Evolutionary conservation across 2,888 invertebrate species (phyloP), one percentile per base, ranked within the genome.

Genomic region (Synergus itoensis): DNA sequence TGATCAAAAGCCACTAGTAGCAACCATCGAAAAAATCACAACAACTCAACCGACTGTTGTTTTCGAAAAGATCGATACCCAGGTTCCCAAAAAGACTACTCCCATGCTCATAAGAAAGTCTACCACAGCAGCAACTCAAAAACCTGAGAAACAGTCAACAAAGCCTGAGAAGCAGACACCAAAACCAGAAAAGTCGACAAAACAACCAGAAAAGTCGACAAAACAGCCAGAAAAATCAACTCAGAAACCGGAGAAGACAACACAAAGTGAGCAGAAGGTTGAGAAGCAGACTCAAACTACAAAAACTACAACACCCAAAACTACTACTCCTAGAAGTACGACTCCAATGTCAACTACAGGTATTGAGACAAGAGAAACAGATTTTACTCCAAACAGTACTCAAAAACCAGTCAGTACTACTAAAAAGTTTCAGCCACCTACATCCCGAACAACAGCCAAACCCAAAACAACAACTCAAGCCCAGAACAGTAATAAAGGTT

Each of bases 401-500:
- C 63, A 76, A 8, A 87, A 85, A 79, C 80, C 83, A 36, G 21
- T 80, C 0, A 76, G 81, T 9, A 45, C 80, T n/a, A 84, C 86
- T 11, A 89, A 86, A 63, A 89, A 86, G 69, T 45, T 79, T 12
- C 60, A 18, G 14, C 53, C 62, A 9, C 11, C 78, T 3, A 81
- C 85, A 12, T 84, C 36, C 53, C 84, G 81, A 40, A 83, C 81
- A 57, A 85, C 85, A 28, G 40, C 76, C 60, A 89, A 83, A 77
- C 82, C 84, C 76, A 89, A 82, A 80, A 14, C 78, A 16, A 86
- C 88, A 41, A 88, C 80, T 0, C 82, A 18, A 21, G 5, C 11
- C 14, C 12, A 4, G 11, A 21, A 60, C 21, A 60, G 21, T 18
- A 67, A 67, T 18, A 69, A 45, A 69, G 16, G 9, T 45, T 48